These are phyloP conservation scores for Oligia fasciuncula DNA, from an alignment of 2,888 invertebrate species.

Conservation along the genomic window DNA sequence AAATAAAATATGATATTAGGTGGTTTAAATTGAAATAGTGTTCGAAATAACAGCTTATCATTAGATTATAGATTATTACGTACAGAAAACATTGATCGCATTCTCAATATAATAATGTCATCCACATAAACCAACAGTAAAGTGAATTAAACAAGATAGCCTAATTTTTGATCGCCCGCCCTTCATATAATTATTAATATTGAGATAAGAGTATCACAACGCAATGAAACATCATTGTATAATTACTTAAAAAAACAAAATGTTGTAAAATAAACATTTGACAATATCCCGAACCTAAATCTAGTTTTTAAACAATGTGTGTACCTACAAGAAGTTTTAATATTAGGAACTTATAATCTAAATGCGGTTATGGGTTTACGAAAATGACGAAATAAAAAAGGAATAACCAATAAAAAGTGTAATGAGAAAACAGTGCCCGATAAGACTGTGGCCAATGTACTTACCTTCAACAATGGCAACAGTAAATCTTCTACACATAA, in stretches of 20 bases:
- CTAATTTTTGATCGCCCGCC: background rate
- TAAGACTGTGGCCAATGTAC: slow-evolving; percentile 73
- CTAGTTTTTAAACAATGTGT: slow-evolving; percentile 1
- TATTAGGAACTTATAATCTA: slow-evolving; percentile 28
- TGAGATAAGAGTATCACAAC: background rate
- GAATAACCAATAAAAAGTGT: slow-evolving; percentile 35
- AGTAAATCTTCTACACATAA: slow-evolving; percentile 85
- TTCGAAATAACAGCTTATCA: background rate
- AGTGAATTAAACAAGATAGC: background rate
- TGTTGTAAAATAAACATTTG: background rate
- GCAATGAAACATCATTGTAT: background rate
- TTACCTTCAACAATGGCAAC: slow-evolving; percentile 66
- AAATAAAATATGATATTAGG: background rate
- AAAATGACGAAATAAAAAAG: slow-evolving; percentile 28
- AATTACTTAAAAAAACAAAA: background rate
- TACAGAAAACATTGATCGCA: background rate
- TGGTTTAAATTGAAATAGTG: background rate
- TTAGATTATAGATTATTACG: background rate
- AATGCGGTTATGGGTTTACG: slow-evolving; percentile 19
- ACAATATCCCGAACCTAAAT: background rate
- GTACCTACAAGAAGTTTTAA: background rate
- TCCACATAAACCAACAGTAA: background rate
- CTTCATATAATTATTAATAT: no score
- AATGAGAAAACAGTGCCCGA: slow-evolving; percentile 54
- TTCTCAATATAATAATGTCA: slow-evolving; percentile 3